These are phyloP conservation scores for Nycticorax nycticorax DNA, from an alignment of 2,113 vertebrate genomes.

Conservation along the genomic window DNA sequence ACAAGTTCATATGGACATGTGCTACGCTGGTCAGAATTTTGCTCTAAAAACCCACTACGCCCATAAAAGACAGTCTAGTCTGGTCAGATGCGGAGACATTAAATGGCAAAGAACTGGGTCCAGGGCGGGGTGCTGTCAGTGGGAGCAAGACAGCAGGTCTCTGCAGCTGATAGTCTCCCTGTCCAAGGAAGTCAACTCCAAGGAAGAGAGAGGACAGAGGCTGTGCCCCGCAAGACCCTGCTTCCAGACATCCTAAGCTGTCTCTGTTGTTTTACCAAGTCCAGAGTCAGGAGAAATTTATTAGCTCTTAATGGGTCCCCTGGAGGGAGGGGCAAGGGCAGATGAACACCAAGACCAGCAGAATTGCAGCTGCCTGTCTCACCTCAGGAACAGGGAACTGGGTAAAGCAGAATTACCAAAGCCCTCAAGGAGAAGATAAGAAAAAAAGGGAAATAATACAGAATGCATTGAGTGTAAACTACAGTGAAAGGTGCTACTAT, in stretches of 20 bases:
- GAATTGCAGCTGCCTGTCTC: not conserved
- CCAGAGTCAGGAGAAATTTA: not conserved
- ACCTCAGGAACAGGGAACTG: not conserved
- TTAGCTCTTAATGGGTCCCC: not conserved
- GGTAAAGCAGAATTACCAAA: not conserved
- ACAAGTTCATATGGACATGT: not conserved
- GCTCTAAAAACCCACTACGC: not conserved
- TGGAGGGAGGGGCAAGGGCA: not conserved
- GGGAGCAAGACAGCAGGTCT: not conserved
- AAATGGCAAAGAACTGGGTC: not conserved
- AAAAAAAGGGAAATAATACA: not conserved
- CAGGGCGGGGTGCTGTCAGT: not conserved
- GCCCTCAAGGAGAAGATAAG: not conserved
- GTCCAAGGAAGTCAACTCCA: not conserved
- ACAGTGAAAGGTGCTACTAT: not conserved
- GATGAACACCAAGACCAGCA: not conserved
- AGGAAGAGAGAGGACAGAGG: not conserved
- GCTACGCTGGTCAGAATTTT: not conserved
- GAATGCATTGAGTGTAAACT: not conserved
- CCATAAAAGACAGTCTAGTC: not conserved
- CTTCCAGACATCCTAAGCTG: not conserved
- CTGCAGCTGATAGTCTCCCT: not conserved
- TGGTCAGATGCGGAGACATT: not conserved
- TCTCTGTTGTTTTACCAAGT: not conserved
- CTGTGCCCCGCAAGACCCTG: not conserved